Evolutionary conservation across 2,888 invertebrate species (phyloP), one percentile per base, ranked within the genome.

Genomic region (Spialia ferax): DNA sequence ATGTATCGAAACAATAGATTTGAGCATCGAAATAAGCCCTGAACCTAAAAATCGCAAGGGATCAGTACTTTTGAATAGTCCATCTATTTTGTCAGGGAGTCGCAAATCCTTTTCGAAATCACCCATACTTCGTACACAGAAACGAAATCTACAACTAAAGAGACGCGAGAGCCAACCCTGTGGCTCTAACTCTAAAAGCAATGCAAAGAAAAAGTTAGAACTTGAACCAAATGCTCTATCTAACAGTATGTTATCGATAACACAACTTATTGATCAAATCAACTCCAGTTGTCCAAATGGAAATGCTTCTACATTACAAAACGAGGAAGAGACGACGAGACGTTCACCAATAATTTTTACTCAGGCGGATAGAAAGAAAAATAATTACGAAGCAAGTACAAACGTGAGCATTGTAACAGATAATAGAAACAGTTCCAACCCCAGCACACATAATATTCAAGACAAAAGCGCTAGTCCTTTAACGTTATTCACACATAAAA

Each of bases 221-320:
- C 26, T 56, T 20, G 60, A 54, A 15, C 29, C 29, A 15, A 26
- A 55, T 15, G 15, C 4, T 26, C n/a, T 15, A 15, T 59, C 59
- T 38, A 63, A 48, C 67, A 93, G 91, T 70, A 83, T 93, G 85
- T 84, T 93, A 48, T 88, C 93, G 2, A 86, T 93, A 63, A 93
- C 94, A 11, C 93, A 94, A 78, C 79, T 92, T 23, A 87, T 93
- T 26, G 86, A 93, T 70, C 86, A 93, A 79, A 90, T 94, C 11
- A 26, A 11, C 11, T 20, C 4, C 20, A 20, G 20, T 48, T 48
- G 20, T 11, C 10, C 20, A 20, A 48, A 57, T 23, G 56, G 5
- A 13, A 29, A 29, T n/a, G 6, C 56, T 32, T 5, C 26, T 6
- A 23, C 15, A 13, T 15, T 8, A 23, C 15, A 23, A 13, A 11